Evolutionary conservation across 1,140 invertebrate species (phyloP), one percentile per base, ranked within the genome.

Genomic region (Pseudoatta argentina): DNA sequence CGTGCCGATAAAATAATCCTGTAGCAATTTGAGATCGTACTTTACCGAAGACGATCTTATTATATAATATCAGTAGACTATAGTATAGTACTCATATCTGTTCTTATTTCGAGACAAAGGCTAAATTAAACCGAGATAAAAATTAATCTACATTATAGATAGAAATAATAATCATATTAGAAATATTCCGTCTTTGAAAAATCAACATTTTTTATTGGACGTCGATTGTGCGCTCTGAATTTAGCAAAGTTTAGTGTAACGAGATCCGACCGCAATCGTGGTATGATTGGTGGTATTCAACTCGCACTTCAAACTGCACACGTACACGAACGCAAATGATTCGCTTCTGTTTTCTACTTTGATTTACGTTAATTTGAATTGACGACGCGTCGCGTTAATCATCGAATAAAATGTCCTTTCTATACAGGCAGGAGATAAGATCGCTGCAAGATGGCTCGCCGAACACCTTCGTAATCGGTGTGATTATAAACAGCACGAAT

Each of bases 391-490:
- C 34, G 27, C 12, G 6, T 39, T 67, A 30, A 72, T 21, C 21
- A 21, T 59, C n/a, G 67, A 7, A 30, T 27, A 95, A 95, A 21
- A 95, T 95, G 94, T 89, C 94, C 0, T 91, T 91, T 10, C 89
- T 95, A 8, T 91, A 89, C 55, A 92, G 91, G 61, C 92, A 93
- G 63, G 88, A 92, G 3, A 87, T 95, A 12, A 92, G 78, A 76
- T 90, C 92, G 53, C 87, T 95, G 7, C 89, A 93, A 48, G 73
- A 87, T 0, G 90, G 92, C 34, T 91, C 85, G 57, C 93, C 94
- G 85, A 95, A 95, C 89, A 92, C 94, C 4, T 86, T 95, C 4
- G 64, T 95, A 0, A 93, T 95, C 18, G 95, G 95, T 14, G 87
- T 95, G 14, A 93, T 95, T 6, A 94, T 95, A 12, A 86, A 88